phyloP scores from a whole-genome alignment of 2,888 invertebrate genomes.

The Phyllotreta striolata region DNA sequence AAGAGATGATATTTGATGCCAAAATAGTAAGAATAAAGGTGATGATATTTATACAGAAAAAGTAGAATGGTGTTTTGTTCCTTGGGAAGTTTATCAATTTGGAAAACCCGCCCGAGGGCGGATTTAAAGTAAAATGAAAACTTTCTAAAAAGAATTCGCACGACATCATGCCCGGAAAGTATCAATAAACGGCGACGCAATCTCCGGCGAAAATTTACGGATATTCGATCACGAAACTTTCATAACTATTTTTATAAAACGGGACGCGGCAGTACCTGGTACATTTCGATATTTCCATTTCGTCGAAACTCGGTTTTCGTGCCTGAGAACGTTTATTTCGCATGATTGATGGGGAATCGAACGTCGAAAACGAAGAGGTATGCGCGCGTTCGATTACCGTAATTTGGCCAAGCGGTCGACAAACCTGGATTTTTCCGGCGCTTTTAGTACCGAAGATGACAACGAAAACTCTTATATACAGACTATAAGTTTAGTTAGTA shows the following conservation, averaged over 20 bases:
- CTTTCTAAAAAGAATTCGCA: constrained; percentile 13
- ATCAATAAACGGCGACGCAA: constrained; percentile 18
- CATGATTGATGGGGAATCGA: constrained; percentile 28
- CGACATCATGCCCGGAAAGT: constrained; percentile 23
- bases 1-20: too few relatives aligned
- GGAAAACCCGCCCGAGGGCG: too few relatives aligned
- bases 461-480: constrained; percentile 4
- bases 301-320: constrained; percentile 21
- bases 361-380: constrained; percentile 10
- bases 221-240: constrained; percentile 33
- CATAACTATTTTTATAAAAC: constrained; percentile 34
- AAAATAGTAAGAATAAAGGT: too few relatives aligned
- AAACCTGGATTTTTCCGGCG: background rate
- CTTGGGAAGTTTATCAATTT: too few relatives aligned
- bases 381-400: constrained; percentile 8
- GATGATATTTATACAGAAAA: too few relatives aligned
- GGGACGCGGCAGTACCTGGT: constrained; percentile 38
- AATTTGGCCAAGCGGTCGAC: background rate
- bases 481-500: background rate
- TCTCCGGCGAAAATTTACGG: constrained; percentile 22
- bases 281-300: constrained; percentile 24
- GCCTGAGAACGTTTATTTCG: constrained; percentile 22
- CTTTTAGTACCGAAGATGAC: background rate
- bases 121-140: background rate
- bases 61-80: too few relatives aligned